Conservation (phyloP, 2,797 vertebrate species). For the Urocyon cinereoargenteus region DNA sequence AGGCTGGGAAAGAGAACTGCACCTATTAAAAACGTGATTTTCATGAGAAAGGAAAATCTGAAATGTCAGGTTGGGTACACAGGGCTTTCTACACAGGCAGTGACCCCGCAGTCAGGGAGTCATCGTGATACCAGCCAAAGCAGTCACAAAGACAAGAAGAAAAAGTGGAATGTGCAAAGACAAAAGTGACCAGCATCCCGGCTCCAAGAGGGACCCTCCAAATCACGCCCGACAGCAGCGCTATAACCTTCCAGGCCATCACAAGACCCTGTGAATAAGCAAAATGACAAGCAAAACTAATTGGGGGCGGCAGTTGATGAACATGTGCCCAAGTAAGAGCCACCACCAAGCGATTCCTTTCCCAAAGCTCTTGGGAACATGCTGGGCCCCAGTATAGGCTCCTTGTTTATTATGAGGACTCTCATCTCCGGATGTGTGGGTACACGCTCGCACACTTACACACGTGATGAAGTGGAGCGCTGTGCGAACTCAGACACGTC, state of each 20-base stretch:
- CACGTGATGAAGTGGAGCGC: not conserved
- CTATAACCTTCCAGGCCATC: constrained; percentile 48
- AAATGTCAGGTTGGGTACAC: constrained; percentile 36
- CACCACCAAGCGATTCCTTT: constrained; percentile 75
- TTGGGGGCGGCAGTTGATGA: constrained; percentile 77
- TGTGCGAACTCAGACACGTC: not conserved
- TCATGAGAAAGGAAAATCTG: constrained; percentile 47
- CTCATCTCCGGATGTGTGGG: not conserved
- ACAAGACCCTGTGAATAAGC: constrained; percentile 77
- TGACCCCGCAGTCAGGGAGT: constrained; percentile 36
- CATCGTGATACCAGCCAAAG: constrained; percentile 30
- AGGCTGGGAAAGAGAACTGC: not conserved
- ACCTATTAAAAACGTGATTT: constrained; percentile 46
- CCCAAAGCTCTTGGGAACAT: constrained; percentile 73
- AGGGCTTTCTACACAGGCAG: not conserved
- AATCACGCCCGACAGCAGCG: constrained; percentile 45
- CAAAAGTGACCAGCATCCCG: constrained; percentile 68
- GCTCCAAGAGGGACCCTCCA: constrained; percentile 71
- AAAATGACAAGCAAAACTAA: constrained; percentile 85
- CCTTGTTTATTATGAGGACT: not conserved
- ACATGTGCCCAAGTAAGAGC: constrained; percentile 66
- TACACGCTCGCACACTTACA: not conserved
- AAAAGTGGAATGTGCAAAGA: constrained; percentile 47
- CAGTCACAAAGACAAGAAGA: constrained; percentile 66
- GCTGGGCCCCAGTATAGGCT: not conserved